Evolutionary conservation across 2,113 vertebrate species (phyloP), one percentile per base, ranked within the genome.

Genomic region (Hyperoodon ampullatus): DNA sequence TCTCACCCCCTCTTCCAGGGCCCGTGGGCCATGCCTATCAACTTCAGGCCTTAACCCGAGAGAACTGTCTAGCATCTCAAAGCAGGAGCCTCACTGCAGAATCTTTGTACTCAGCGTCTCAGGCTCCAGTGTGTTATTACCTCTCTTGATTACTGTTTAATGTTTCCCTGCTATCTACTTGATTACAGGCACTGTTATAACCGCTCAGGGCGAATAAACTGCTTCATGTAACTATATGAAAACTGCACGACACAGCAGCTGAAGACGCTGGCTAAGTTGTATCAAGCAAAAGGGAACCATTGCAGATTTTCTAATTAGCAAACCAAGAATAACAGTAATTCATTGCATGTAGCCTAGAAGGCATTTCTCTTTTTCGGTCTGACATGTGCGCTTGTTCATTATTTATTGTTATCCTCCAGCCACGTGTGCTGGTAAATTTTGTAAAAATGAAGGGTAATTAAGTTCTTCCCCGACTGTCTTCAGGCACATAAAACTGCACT

Each of bases 121-220:
- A 5, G 83, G 12, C 42, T 18, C 33, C 1, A 2, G 24, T 11
- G 0, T 35, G 44, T 3, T 0, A 3, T 16, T 1, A 0, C 10
- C 19, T n/a, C 55, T 66, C 60, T 2, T 5, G 47, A 8, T 18
- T 5, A 13, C 10, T 1, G n/a, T 12, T 47, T 19, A 53, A 26
- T 5, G n/a, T 6, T 42, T 66, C 50, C 3, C n/a, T 3, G 16
- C 14, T 19, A 2, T 30, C 65, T 19, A 1, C 39, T 30, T 24
- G 5, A 35, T 81, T 12, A 15, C 7, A 44, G 70, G 30, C n/a
- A 19, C 2, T 2, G 28, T 15, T n/a, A 61, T 39, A 11, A 9
- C 28, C 74, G 16, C 42, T 26, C 53, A 19, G 74, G 28, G 77
- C 9, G 30, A 50, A 12, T 6, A n/a, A 10, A 33, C 13, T 10